Percentiles rank a stretch among this genome's conserved stretches.
These are phyloP conservation scores for Hydrolagus affinis DNA, from an alignment of 2,113 vertebrate species.

Conservation along the genomic window DNA sequence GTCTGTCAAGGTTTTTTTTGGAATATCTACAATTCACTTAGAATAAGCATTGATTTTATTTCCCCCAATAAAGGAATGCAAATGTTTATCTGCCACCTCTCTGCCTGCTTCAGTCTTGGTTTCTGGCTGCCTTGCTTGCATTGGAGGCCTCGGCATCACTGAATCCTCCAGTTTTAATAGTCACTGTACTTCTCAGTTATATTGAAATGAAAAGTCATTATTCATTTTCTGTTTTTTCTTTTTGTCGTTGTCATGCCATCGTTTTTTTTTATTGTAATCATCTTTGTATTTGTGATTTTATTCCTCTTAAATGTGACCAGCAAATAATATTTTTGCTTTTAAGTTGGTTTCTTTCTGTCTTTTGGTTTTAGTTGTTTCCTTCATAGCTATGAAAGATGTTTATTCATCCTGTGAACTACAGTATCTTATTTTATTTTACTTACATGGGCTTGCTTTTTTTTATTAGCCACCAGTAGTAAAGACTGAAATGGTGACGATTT, in stretches of 20 bases:
- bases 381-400: neutral
- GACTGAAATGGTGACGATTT: slow-evolving; percentile 99
- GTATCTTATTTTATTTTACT: slow-evolving; percentile 42
- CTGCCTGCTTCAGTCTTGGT: slow-evolving; percentile 46
- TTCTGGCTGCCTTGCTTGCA: slow-evolving; percentile 47
- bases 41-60: neutral
- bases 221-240: neutral
- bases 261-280: slow-evolving; percentile 10
- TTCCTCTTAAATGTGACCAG: neutral
- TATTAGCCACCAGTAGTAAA: slow-evolving; percentile 93
- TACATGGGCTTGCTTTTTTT: slow-evolving; percentile 49
- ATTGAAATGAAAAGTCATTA: slow-evolving; percentile 33
- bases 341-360: slow-evolving; percentile 33
- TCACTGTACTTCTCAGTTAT: neutral
- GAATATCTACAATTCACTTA: neutral
- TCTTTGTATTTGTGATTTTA: neutral
- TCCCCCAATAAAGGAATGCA: neutral
- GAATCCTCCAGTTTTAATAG: neutral
- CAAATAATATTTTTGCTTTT: neutral
- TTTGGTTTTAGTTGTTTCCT: slow-evolving; percentile 31
- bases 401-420: neutral
- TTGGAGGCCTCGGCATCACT: slow-evolving; percentile 40
- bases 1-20: slow-evolving; percentile 45
- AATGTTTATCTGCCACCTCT: slow-evolving; percentile 40
- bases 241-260: neutral